A percentile compares a stretch with the other conserved stretches of the same genome.
These are phyloP conservation scores for Belonocnema kinseyi DNA, from an alignment of 1,140 invertebrate genomes.

Conservation along the genomic window DNA sequence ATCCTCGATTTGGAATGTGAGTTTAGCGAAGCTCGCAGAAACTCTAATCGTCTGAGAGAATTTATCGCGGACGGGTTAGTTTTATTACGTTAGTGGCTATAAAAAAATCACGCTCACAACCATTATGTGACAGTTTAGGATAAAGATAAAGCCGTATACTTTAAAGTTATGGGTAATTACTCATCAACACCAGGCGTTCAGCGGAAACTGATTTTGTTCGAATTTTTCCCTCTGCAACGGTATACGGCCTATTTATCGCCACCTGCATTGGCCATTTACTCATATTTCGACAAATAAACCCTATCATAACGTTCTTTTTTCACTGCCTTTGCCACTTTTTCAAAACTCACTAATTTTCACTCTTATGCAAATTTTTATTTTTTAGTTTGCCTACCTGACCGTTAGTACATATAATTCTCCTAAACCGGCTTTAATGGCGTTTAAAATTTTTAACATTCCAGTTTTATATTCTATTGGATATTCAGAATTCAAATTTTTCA, in stretches of 20 bases:
- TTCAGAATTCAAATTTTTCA: too few relatives aligned
- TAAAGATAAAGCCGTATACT: slow-evolving; percentile 31
- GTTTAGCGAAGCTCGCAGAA: not conserved
- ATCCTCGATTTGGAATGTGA: too few relatives aligned
- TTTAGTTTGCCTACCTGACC: not conserved
- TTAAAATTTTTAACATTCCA: too few relatives aligned
- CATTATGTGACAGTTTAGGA: slow-evolving; percentile 30
- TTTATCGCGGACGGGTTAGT: slow-evolving; percentile 11
- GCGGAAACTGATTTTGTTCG: slow-evolving; percentile 1
- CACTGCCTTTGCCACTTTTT: not conserved
- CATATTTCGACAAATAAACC: slow-evolving; percentile 4
- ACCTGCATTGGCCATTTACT: slow-evolving; percentile 10
- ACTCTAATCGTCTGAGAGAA: slow-evolving; percentile 1
- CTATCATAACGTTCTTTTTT: not conserved
- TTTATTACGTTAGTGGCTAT: slow-evolving; percentile 24
- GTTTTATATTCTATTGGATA: too few relatives aligned
- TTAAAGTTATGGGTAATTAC: slow-evolving; percentile 30
- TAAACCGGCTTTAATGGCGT: too few relatives aligned
- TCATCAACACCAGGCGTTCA: slow-evolving; percentile 15
- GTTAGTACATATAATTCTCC: too few relatives aligned
- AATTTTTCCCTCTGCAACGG: slow-evolving; percentile 17
- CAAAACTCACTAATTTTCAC: slow-evolving; percentile 15
- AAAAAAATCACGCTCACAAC: slow-evolving; percentile 27
- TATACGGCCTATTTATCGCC: slow-evolving; percentile 16
- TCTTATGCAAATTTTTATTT: slow-evolving; percentile 19